Base-by-base conservation (phyloP, 2,113 vertebrate species). In the Ammospiza caudacuta region DNA sequence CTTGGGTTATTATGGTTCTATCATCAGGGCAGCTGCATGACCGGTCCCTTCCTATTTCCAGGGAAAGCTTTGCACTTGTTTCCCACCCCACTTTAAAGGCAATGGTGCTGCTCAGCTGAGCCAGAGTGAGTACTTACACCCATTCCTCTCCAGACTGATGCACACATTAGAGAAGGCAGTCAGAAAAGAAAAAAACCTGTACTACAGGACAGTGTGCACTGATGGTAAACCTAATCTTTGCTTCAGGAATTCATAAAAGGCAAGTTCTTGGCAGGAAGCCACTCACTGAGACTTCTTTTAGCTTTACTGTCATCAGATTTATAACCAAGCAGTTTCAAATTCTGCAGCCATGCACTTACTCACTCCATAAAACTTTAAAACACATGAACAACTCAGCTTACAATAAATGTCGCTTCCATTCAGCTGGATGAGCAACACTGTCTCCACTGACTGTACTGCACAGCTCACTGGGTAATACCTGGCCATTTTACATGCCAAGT, bases 281-380 rank as follows among this genome's bases (percentile, higher is more conserved):
- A 84, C 86, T 97, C 18, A 11, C 77, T 70, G 86, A 93, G 75
- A 55, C 24, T 68, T 64, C 39, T 75, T 84, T 94, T 91, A 83
- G 43, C 92, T 97, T 77, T 87, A 52, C 73, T 86, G 43, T 89
- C 61, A 84, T 79, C 92, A 93, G 79, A 96, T 96, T 97, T 97
- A 95, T 80, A 93, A 88, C 74, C 44, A 70, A 85, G 76, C 37
- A 47, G 23, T 92, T 96, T 92, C 66, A 94, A 91, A 86, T 87
- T 89, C 93, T 80, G 76, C 85, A 93, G 87, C 93, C 85, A 89
- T 70, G 75, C 89, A 88, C 44, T 90, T 55, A 85, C 17, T 94
- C 63, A 49, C 55, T 92, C 79, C 39, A 66, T 93, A 90, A 91
- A 90, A 89, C 69, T 92, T 96, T 86, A 92, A 97, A 96, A 90